Conservation (phyloP, 92 coral and sea anemone genomes). For the Epizoanthus illoricatus region DNA sequence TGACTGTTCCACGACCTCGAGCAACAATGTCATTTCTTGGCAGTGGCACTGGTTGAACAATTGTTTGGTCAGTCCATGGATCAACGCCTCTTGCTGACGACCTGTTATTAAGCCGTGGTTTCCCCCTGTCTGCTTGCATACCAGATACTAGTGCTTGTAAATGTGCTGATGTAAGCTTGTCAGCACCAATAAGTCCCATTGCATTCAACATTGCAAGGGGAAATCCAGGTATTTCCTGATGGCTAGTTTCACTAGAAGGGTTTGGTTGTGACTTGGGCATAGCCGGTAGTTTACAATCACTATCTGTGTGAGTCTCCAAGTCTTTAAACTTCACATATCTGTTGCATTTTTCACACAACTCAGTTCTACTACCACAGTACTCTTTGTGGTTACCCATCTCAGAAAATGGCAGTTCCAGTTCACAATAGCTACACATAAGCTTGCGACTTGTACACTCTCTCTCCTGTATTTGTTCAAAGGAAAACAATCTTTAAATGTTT, state of each 20-base stretch:
- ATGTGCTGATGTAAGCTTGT: not conserved
- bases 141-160: constrained; percentile 33
- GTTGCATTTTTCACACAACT: constrained; percentile 82
- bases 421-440: constrained; percentile 78
- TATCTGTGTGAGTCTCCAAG: constrained; percentile 61
- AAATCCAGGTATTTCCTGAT: constrained; percentile 11
- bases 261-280: constrained; percentile 32
- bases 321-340: constrained; percentile 71
- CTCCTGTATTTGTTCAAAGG: constrained; percentile 48
- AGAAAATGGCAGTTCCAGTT: constrained; percentile 71
- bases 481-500: not conserved
- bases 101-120: constrained; percentile 11
- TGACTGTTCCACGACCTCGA: constrained; percentile 25
- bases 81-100: constrained; percentile 3
- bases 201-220: constrained; percentile 36
- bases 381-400: constrained; percentile 81
- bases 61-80: not conserved
- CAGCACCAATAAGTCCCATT: constrained; percentile 32
- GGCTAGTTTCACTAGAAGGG: not conserved
- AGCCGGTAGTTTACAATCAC: constrained; percentile 68
- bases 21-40: constrained; percentile 43
- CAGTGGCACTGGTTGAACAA: not conserved
- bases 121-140: constrained; percentile 13
- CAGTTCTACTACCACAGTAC: constrained; percentile 92
- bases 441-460: constrained; percentile 66